Percentiles rank a stretch among this genome's conserved stretches.
Conservation (phyloP, 2,797 vertebrate genomes). For the Peromyscus aztecus region DNA sequence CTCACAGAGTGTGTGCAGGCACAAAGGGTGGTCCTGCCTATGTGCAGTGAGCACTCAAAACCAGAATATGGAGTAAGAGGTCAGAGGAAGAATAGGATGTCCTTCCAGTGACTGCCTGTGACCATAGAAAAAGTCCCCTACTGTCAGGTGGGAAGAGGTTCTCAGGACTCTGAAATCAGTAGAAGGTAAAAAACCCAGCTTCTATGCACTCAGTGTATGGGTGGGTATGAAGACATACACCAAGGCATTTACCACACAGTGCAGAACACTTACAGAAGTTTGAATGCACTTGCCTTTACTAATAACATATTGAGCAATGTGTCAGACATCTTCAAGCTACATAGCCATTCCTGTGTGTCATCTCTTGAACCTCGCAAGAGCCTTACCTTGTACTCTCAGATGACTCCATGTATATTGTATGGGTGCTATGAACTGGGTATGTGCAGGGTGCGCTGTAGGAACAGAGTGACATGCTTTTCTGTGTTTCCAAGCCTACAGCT, state of each 20-base stretch:
- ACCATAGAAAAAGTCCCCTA: no score
- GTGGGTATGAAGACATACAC: rapidly evolving
- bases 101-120: neutral
- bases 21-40: rapidly evolving
- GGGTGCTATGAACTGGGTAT: neutral
- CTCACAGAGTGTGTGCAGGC: neutral
- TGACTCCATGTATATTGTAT: no score
- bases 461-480: neutral
- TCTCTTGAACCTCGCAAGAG: rapidly evolving
- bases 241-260: no score
- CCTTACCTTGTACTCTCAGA: neutral
- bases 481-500: neutral
- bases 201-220: rapidly evolving
- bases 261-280: neutral
- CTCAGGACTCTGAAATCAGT: no score
- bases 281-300: neutral
- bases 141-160: no score
- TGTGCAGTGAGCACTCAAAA: neutral
- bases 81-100: neutral
- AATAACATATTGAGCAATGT: neutral
- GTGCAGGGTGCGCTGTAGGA: neutral
- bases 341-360: neutral
- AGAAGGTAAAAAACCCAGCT: neutral
- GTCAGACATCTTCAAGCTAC: neutral
- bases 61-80: neutral